A percentile compares a stretch with the other conserved stretches of the same genome.
phyloP scores from a whole-genome alignment of 2,797 vertebrate genomes.

The Kryptopterus vitreolus region DNA sequence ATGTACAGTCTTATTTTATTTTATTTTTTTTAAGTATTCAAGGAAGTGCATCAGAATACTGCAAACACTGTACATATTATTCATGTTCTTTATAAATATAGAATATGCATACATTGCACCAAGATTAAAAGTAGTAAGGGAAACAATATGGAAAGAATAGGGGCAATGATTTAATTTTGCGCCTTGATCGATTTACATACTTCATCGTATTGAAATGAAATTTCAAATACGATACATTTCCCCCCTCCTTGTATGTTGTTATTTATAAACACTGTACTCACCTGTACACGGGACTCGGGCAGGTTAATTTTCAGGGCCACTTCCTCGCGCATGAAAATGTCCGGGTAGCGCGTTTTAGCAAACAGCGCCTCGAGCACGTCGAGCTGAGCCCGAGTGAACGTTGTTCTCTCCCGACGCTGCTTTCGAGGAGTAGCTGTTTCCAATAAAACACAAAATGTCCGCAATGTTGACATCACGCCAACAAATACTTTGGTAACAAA shows the following conservation, averaged over 20 bases:
- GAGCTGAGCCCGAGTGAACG: conserved; percentile 94
- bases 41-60: background rate
- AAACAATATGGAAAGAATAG: background rate
- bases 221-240: background rate
- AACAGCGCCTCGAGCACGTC: conserved; percentile 95
- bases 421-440: conserved; percentile 90
- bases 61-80: background rate
- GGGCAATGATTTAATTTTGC: background rate
- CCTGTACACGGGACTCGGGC: conserved; percentile 96
- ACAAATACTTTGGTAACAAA: background rate
- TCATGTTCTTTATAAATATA: background rate
- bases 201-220: background rate
- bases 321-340: conserved; percentile 98
- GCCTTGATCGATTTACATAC: background rate
- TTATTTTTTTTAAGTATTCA: background rate
- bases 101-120: background rate
- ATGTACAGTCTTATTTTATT: too few relatives aligned
- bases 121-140: background rate
- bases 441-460: background rate
- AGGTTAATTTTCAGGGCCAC: conserved; percentile 98
- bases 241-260: too few relatives aligned
- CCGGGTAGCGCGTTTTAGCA: conserved; percentile 95
- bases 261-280: conserved; percentile 62
- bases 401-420: conserved; percentile 94
- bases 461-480: background rate